phyloP scores from a whole-genome alignment of 1,140 invertebrate species.

The Diorhabda elongata region DNA sequence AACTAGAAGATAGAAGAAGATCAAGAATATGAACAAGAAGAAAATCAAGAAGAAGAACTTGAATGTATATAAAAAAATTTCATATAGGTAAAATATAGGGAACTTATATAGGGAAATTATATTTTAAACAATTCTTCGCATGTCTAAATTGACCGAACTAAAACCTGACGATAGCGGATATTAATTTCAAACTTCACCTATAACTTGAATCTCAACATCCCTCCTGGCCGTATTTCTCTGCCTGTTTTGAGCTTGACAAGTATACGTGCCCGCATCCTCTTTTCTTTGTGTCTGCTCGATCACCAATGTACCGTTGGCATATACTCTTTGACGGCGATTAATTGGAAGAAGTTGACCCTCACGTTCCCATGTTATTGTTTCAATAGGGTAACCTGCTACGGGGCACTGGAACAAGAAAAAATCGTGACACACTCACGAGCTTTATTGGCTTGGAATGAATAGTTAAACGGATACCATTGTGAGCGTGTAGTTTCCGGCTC shows the following conservation, averaged over 20 bases:
- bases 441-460: no score
- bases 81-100: neutral
- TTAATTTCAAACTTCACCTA: constrained; percentile 55
- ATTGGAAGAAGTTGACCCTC: constrained; percentile 78
- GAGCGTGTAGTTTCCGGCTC: no score
- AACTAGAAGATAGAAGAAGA: no score
- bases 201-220: constrained; percentile 79
- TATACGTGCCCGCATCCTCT: constrained; percentile 79
- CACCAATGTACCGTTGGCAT: constrained; percentile 79
- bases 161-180: no score
- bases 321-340: constrained; percentile 82
- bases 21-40: no score
- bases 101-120: no score
- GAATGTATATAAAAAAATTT: neutral
- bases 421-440: neutral
- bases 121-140: no score
- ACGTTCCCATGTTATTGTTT: constrained; percentile 84
- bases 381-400: constrained; percentile 88
- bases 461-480: no score
- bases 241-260: constrained; percentile 81
- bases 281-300: constrained; percentile 75
- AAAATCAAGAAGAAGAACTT: neutral
- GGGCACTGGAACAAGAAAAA: constrained; percentile 59
- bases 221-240: constrained; percentile 74
- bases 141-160: no score